Conservation (phyloP, 2,888 invertebrate species). For the Drosophila melanosoma region DNA sequence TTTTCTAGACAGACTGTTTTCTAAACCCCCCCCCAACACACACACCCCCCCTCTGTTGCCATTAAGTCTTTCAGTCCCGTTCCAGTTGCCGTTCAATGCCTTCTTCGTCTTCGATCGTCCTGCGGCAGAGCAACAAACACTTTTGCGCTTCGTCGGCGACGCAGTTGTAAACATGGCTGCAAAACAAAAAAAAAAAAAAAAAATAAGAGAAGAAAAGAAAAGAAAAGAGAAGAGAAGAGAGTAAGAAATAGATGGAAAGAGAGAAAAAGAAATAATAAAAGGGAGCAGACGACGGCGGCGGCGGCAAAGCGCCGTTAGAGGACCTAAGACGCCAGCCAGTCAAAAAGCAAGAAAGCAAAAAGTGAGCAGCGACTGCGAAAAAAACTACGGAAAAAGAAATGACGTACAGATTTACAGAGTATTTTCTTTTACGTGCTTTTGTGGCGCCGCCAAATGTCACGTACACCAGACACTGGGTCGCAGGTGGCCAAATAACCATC, state of each 20-base stretch:
- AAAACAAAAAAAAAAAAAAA: conserved; percentile 20
- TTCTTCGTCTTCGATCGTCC: conserved; percentile 51
- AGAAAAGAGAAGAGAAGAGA: background rate
- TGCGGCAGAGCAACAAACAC: conserved; percentile 77
- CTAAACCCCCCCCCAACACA: too few species aligned
- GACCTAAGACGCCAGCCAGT: conserved; percentile 46
- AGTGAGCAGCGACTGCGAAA: conserved; percentile 29
- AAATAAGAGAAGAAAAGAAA: background rate
- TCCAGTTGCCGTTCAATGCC: conserved; percentile 18
- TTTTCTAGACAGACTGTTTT: conserved; percentile 19
- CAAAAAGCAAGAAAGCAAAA: conserved; percentile 17
- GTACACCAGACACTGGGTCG: conserved; percentile 65
- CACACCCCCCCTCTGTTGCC: background rate
- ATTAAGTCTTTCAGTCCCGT: conserved; percentile 1
- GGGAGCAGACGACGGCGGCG: conserved; percentile 16
- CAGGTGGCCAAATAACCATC: conserved; percentile 23
- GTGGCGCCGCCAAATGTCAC: conserved; percentile 79
- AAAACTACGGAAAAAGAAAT: conserved; percentile 50
- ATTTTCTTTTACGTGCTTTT: conserved; percentile 74
- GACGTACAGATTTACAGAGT: conserved; percentile 74
- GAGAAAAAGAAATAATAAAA: conserved; percentile 13
- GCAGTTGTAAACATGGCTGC: conserved; percentile 72
- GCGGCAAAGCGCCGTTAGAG: conserved; percentile 15
- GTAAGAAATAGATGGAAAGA: background rate
- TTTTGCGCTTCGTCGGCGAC: conserved; percentile 76